These are phyloP conservation scores for Drosophila peninsularis DNA, from an alignment of 2,888 invertebrate species.

Conservation along the genomic window DNA sequence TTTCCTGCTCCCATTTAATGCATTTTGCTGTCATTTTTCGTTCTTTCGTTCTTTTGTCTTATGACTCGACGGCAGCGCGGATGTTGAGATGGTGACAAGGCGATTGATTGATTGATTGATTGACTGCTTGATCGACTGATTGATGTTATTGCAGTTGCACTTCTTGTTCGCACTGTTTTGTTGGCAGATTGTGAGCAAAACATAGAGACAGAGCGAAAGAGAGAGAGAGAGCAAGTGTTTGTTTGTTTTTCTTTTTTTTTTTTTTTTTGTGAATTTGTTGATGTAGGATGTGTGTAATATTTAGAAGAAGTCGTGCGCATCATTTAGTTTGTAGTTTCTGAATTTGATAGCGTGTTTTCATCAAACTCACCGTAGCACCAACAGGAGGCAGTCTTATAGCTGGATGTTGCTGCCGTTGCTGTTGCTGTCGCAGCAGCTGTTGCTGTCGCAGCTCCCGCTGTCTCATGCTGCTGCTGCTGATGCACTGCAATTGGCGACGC, in stretches of 20 bases:
- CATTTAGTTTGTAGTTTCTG: constrained; percentile 63
- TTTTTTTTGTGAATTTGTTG: constrained; percentile 35
- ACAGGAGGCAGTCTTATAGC: constrained; percentile 82
- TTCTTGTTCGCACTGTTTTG: constrained; percentile 31
- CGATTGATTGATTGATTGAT: constrained; percentile 38
- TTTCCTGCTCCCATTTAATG: constrained; percentile 6
- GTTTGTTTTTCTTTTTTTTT: constrained; percentile 4
- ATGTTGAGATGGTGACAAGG: constrained; percentile 45
- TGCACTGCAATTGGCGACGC: constrained; percentile 43
- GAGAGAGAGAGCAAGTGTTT: constrained; percentile 41
- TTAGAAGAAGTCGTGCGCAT: constrained; percentile 71
- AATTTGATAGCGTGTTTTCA: constrained; percentile 69
- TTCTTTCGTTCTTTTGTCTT: constrained; percentile 13
- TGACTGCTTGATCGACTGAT: constrained; percentile 52
- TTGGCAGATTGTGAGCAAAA: constrained; percentile 29
- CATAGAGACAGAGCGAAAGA: constrained; percentile 23
- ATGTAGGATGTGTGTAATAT: constrained; percentile 55
- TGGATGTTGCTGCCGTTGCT: constrained; percentile 51
- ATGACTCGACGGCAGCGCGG: constrained; percentile 63
- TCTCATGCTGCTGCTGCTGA: constrained; percentile 52
- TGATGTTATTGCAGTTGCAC: constrained; percentile 59
- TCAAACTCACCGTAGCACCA: constrained; percentile 85
- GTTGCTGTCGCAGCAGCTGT: constrained; percentile 45
- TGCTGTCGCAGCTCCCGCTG: constrained; percentile 48
- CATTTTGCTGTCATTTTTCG: constrained; percentile 36